These are phyloP conservation scores for Troides aeacus DNA, from an alignment of 2,888 invertebrate species.

Conservation along the genomic window DNA sequence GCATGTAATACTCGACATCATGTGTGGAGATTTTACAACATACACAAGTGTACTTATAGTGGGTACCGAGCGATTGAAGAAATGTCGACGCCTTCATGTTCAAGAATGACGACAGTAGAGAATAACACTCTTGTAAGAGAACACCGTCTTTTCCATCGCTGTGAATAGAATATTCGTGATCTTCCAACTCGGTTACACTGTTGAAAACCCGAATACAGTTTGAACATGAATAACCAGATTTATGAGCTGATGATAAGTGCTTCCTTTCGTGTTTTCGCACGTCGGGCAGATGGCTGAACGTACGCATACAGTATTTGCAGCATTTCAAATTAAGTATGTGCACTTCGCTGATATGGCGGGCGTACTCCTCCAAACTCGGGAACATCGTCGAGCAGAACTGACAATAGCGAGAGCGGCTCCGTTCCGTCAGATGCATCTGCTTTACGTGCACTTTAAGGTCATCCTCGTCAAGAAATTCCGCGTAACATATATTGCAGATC, in stretches of 20 bases:
- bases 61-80: conserved; percentile 33
- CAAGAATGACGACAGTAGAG: conserved; percentile 49
- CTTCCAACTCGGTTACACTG: conserved; percentile 39
- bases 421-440: conserved; percentile 48
- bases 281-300: conserved; percentile 40
- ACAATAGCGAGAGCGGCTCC: conserved; percentile 40
- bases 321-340: conserved; percentile 47
- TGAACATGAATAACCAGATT: conserved; percentile 46
- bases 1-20: conserved; percentile 38
- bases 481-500: conserved; percentile 50
- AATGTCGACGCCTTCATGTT: conserved; percentile 49
- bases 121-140: conserved; percentile 41
- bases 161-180: conserved; percentile 45
- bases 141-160: conserved; percentile 44
- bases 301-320: conserved; percentile 52
- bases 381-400: conserved; percentile 47
- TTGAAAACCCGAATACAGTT: conserved; percentile 47
- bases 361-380: conserved; percentile 45
- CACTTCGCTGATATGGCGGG: conserved; percentile 49
- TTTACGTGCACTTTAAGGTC: conserved; percentile 54
- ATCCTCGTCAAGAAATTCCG: conserved; percentile 61
- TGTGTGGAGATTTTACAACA: conserved; percentile 40
- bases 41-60: conserved; percentile 38
- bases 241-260: conserved; percentile 38
- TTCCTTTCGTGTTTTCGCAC: conserved; percentile 46